Conservation (phyloP, 2,888 invertebrate species). For the Anoplius nigerrimus region DNA sequence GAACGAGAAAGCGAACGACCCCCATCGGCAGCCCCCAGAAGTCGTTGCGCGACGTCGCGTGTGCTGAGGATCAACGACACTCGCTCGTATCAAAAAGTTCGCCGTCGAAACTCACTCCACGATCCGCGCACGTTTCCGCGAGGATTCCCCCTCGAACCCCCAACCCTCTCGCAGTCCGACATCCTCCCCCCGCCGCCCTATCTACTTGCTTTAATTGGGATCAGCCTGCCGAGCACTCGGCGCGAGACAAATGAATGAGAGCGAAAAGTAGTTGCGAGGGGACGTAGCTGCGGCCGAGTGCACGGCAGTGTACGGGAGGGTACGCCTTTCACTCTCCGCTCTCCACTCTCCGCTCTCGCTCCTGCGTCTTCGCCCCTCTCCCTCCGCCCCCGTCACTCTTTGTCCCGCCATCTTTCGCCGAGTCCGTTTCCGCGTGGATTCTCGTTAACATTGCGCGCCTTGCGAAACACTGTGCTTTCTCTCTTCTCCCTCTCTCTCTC, state of each 20-base stretch:
- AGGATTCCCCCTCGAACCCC: conserved; percentile 7
- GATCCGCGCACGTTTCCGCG: too few relatives aligned
- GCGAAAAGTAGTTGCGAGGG: conserved; percentile 39
- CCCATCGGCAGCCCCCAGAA: too few relatives aligned
- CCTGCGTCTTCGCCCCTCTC: conserved; percentile 7
- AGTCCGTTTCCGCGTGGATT: too few relatives aligned
- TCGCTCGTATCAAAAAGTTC: too few relatives aligned
- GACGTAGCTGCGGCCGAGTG: conserved; percentile 25
- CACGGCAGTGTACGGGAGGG: conserved; percentile 43
- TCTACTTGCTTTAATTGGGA: conserved; percentile 69
- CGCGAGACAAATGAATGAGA: conserved; percentile 67
- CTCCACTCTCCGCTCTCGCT: not conserved
- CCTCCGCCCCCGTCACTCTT: conserved; percentile 8
- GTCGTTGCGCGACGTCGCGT: too few relatives aligned
- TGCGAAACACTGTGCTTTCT: too few relatives aligned
- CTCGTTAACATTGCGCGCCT: too few relatives aligned
- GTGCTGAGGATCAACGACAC: too few relatives aligned
- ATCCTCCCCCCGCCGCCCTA: conserved; percentile 35
- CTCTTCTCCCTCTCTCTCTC: too few relatives aligned
- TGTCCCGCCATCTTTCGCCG: conserved; percentile 15
- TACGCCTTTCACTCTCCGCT: conserved; percentile 24
- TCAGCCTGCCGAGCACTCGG: conserved; percentile 63
- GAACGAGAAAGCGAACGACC: too few relatives aligned
- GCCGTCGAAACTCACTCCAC: too few relatives aligned
- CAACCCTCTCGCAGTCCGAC: conserved; percentile 16